Evolutionary conservation across 2,797 vertebrate species (phyloP).

Genomic region (Tamandua tetradactyla): DNA sequence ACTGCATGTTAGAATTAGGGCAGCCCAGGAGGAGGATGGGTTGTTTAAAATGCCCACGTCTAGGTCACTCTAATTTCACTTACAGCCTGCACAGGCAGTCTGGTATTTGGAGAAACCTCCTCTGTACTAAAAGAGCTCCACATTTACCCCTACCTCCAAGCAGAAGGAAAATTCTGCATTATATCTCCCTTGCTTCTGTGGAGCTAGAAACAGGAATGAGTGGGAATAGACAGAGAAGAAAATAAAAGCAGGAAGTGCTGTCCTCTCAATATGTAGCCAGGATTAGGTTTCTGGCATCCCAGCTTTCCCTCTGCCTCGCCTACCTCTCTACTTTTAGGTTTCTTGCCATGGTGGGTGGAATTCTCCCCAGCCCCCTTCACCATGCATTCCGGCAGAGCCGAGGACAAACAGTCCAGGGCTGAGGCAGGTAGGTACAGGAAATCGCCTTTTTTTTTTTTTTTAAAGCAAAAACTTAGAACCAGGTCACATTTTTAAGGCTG

Average conservation of each 20-base stretch:
- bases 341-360: too few species aligned
- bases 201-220: neutral
- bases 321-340: neutral
- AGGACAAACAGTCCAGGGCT: neutral
- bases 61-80: neutral
- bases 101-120: neutral
- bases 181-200: neutral
- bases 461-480: neutral
- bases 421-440: neutral
- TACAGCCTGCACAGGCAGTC: neutral
- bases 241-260: neutral
- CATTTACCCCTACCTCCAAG: neutral
- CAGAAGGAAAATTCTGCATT: neutral
- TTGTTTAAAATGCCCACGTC: neutral
- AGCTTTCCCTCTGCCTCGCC: neutral
- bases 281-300: neutral
- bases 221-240: neutral
- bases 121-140: neutral
- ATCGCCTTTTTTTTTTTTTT: neutral
- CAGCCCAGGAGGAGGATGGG: neutral
- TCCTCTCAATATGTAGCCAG: neutral
- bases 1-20: neutral
- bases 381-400: too few species aligned
- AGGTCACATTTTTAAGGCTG: neutral
- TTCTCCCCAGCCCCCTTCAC: too few species aligned